phyloP scores from a whole-genome alignment of 2,797 vertebrate genomes.

The Typhlichthys subterraneus region DNA sequence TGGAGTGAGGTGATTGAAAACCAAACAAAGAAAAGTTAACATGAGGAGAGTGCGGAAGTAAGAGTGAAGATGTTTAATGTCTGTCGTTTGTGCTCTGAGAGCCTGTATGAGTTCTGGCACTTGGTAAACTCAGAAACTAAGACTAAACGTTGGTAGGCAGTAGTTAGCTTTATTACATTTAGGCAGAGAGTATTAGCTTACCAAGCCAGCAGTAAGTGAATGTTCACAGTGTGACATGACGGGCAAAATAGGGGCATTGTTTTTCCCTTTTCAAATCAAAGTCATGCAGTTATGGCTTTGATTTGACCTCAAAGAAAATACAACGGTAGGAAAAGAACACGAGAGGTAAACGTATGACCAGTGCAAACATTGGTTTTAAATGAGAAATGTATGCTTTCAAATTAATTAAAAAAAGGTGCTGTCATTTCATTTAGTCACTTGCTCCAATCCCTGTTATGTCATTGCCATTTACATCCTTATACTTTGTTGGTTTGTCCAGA shows the following conservation, averaged over 20 bases:
- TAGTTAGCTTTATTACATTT: constrained; percentile 5
- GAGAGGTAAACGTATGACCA: constrained; percentile 34
- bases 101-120: constrained; percentile 10
- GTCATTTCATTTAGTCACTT: constrained; percentile 28
- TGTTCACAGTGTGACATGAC: constrained; percentile 5
- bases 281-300: constrained; percentile 8
- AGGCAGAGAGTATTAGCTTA: constrained; percentile 15
- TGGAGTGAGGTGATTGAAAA: constrained; percentile 34
- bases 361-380: constrained; percentile 41
- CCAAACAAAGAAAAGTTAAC: constrained; percentile 58
- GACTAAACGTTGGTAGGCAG: background rate
- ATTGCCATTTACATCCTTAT: constrained; percentile 17
- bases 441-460: constrained; percentile 30
- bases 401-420: background rate
- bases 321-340: constrained; percentile 2
- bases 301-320: constrained; percentile 26
- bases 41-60: constrained; percentile 38
- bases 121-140: constrained; percentile 21
- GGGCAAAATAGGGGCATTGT: constrained; percentile 39
- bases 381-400: constrained; percentile 23
- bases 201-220: constrained; percentile 30
- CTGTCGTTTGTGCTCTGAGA: constrained; percentile 33
- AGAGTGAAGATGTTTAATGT: constrained; percentile 18
- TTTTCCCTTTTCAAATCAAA: constrained; percentile 25
- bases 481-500: constrained; percentile 19